Evolutionary conservation across 2,113 vertebrate genomes (phyloP).

Genomic region (Ciconia stormi): DNA sequence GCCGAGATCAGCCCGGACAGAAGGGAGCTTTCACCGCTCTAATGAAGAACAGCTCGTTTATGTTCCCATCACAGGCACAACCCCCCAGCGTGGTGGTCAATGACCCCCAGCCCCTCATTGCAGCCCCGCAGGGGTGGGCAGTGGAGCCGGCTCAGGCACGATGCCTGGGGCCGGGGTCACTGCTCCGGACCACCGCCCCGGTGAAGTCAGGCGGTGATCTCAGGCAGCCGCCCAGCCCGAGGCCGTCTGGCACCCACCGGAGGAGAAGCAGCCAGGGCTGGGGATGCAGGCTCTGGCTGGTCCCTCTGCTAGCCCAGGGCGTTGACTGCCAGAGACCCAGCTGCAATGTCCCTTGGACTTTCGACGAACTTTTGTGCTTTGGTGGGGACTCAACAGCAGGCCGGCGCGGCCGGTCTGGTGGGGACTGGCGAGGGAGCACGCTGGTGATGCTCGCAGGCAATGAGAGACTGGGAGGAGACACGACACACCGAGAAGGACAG

Average conservation of each 20-base stretch:
- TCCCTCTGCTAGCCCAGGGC: slow-evolving; percentile 1
- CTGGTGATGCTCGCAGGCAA: background rate
- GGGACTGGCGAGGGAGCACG: background rate
- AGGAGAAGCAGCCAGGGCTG: background rate
- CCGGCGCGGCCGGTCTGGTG: background rate
- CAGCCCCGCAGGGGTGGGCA: background rate
- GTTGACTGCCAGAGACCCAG: background rate
- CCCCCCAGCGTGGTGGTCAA: rapidly evolving
- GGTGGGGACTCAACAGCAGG: background rate
- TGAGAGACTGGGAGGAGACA: background rate
- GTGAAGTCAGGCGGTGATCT: slow-evolving; percentile 60
- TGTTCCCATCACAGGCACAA: background rate
- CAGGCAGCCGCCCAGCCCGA: background rate
- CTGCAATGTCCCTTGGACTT: slow-evolving; percentile 37
- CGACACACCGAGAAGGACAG: background rate
- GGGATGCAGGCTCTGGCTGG: background rate
- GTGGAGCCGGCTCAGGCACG: background rate
- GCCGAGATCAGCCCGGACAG: background rate
- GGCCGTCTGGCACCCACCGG: slow-evolving; percentile 24
- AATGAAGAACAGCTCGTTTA: background rate
- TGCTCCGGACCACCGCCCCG: slow-evolving; percentile 8
- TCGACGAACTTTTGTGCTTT: slow-evolving; percentile 56
- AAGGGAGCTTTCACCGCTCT: background rate
- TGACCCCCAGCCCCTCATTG: background rate
- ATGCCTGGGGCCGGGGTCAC: background rate